Evolutionary conservation across 2,888 invertebrate genomes (phyloP), one percentile per base, ranked within the genome.

Genomic region (Epinotia ramella): DNA sequence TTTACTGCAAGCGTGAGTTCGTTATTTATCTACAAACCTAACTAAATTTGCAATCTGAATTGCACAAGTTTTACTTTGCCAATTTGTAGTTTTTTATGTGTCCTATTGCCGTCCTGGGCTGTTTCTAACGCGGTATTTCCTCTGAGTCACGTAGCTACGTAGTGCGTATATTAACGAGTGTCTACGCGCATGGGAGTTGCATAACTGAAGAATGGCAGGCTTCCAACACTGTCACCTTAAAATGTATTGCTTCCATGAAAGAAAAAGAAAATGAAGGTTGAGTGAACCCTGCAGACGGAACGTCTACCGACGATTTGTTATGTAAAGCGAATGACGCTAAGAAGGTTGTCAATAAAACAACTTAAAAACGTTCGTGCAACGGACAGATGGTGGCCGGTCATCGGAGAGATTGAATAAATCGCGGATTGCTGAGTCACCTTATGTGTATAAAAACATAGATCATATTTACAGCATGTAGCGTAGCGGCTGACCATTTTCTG

Each of bases 41-140:
- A 89, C 84, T 81, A 80, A 85, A 85, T 84, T 88, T 79, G 84
- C 89, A 88, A 90, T 91, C 84, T 79, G 86, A 89, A 89, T 91
- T 90, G 85, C 86, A 84, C 86, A 89, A 91, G 88, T 88, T 84
- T 85, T 79, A 82, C 86, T 84, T 84, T 83, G 82, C 83, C 46
- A 60, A 72, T 49, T 68, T 59, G 40, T 83, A 85, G 83, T 88
- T 89, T 89, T 85, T 82, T 81, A 81, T 82, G 80, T 83, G 86
- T 85, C 82, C 79, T 77, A 70, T 76, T 72, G 64, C 68, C 20
- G 28, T 82, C 80, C 80, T 82, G 80, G 78, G 79, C 78, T 79
- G 78, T 78, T 80, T 83, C 81, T 84, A 82, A 86, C 83, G 84
- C 81, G 81, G 81, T 79, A 80, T 84, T 88, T 90, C 87, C 87